Conservation (phyloP, 2,888 invertebrate genomes). For the Baronia brevicornis region DNA sequence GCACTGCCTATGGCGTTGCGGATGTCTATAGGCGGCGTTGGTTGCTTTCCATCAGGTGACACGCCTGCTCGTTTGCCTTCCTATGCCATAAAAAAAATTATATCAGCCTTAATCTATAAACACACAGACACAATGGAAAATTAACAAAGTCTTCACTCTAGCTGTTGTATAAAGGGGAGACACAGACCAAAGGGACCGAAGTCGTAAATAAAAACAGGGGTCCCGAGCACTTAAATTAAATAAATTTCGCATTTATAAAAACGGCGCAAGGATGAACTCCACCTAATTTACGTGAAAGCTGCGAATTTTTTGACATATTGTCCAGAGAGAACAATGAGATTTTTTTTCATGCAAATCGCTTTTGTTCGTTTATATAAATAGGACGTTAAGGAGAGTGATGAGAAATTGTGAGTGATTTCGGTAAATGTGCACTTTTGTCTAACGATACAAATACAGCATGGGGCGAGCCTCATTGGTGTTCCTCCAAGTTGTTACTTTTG, state of each 20-base stretch:
- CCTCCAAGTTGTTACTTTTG: too few species aligned
- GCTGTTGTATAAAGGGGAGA: too few species aligned
- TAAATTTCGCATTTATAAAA: constrained; percentile 11
- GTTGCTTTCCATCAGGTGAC: too few species aligned
- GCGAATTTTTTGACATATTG: constrained; percentile 53
- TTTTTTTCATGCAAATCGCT: constrained; percentile 51
- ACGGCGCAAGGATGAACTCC: constrained; percentile 27
- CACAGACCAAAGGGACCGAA: background rate
- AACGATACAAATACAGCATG: too few species aligned
- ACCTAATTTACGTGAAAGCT: constrained; percentile 42
- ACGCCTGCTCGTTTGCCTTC: too few species aligned
- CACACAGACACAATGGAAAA: too few species aligned
- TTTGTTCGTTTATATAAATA: constrained; percentile 34
- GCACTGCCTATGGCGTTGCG: too few species aligned
- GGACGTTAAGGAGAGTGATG: constrained; percentile 10
- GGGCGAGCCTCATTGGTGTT: too few species aligned
- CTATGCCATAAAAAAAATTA: too few species aligned
- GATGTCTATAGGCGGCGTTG: too few species aligned
- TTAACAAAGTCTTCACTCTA: too few species aligned
- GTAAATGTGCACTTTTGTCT: constrained; percentile 3
- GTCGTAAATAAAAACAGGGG: constrained; percentile 1
- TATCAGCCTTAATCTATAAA: too few species aligned
- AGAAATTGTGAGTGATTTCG: constrained; percentile 11
- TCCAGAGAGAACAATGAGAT: constrained; percentile 44
- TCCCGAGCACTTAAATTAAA: constrained; percentile 8